Evolutionary conservation across 2,113 vertebrate genomes (phyloP), one percentile per base, ranked within the genome.

Genomic region (Tauraco erythrolophus): DNA sequence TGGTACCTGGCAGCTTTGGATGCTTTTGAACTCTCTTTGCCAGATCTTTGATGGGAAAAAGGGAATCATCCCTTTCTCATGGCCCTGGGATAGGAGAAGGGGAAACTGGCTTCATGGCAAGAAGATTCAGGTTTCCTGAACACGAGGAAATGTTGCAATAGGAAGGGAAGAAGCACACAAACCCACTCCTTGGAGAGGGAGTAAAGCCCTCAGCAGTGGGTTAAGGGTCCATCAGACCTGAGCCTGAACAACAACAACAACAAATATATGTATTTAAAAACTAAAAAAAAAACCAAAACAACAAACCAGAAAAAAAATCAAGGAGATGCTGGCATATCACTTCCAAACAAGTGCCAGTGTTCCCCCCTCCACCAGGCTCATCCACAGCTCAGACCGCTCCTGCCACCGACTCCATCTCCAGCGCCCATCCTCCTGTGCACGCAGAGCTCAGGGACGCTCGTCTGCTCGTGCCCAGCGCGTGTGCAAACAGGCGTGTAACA

Each of bases 101-200:
- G 88, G 10, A 24, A 82, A 35, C 33, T 6, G 4, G 6, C 6
- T 56, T 17, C 51, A 65, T n/a, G 7, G 3, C 19, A 39, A 28
- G 25, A 37, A 19, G 14, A 17, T 39, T 75, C 33, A 3, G 4
- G 33, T 48, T 65, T 65, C 33, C 31, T 35, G 35, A 24, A 14
- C 21, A 18, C 0, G 1, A 70, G 37, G 48, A 3, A n/a, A 3
- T 1, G 0, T 15, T 37, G 8, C 23, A 56, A 10, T 16, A 25
- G 8, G 37, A 87, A 60, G 58, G 58, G 61, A 68, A 41, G 41
- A 43, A 89, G 19, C 27, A 13, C 1, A 2, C 3, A 64, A 91
- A 61, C 16, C 17, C 8, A 0, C 19, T 77, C 61, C 39, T 53
- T 37, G 43, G 30, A 51, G 62, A 45, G 31, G 22, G 4, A 60